A percentile compares a stretch with the other conserved stretches of the same genome.
These are phyloP conservation scores for Calonectris borealis DNA, from an alignment of 2,113 vertebrate genomes.

Conservation along the genomic window DNA sequence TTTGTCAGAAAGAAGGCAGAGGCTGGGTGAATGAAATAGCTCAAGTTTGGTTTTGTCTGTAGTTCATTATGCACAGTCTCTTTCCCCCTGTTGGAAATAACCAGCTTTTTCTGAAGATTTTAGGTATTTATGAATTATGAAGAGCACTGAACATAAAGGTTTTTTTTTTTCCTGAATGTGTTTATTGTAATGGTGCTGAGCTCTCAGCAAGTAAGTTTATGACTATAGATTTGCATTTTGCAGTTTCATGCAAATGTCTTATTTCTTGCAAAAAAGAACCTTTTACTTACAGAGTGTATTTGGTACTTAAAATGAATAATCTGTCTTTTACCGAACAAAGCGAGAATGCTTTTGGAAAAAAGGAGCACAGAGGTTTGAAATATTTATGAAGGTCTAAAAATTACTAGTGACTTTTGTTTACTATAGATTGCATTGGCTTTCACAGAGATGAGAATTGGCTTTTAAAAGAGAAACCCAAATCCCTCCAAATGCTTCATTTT, in stretches of 20 bases:
- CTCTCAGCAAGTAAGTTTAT: not conserved
- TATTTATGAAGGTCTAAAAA: constrained; percentile 31
- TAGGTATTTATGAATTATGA: not conserved
- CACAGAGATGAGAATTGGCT: constrained; percentile 8
- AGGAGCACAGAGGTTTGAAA: not conserved
- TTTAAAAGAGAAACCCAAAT: constrained; percentile 45
- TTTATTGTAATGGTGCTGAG: not conserved
- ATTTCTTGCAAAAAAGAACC: not conserved
- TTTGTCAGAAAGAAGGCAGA: constrained; percentile 9
- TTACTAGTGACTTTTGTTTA: constrained; percentile 35
- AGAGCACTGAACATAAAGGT: not conserved
- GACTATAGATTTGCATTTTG: not conserved
- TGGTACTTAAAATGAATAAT: constrained; percentile 12
- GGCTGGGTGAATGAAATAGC: not conserved
- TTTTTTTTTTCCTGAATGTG: not conserved
- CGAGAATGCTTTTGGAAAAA: not conserved
- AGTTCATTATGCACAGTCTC: not conserved
- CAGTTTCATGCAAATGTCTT: not conserved
- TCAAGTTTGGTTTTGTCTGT: not conserved
- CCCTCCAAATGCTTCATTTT: not conserved
- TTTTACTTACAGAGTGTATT: not conserved
- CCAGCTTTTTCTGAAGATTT: not conserved
- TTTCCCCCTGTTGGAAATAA: not conserved
- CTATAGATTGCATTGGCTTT: constrained; percentile 31
- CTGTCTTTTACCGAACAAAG: not conserved